Evolutionary conservation across 2,797 vertebrate genomes (phyloP), one percentile per base, ranked within the genome.

Genomic region (Myotis planiceps): DNA sequence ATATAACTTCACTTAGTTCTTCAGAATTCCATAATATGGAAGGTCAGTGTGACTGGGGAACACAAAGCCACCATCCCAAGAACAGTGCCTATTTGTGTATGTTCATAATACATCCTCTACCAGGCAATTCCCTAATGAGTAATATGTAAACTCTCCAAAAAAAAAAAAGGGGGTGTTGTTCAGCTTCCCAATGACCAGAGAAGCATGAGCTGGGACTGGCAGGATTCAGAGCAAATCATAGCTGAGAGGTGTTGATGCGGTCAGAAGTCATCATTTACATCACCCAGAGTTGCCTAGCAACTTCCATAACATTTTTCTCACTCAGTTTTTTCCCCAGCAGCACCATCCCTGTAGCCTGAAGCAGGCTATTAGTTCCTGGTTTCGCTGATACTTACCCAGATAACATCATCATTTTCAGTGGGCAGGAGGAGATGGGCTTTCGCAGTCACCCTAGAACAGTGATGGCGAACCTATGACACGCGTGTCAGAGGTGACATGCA

Each of bases 101-200:
- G 19, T 29, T 63, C 25, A 9, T 42, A n/a, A 34, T 1, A 0
- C 25, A 18, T 2, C 3, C 4, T 1, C 3, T 9, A 45, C 32
- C 19, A 14, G 51, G 16, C 29, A 37, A 55, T 37, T 66, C 29
- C 32, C 9, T 27, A 1, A 3, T 2, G 8, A 2, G 15, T 27
- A 6, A 3, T 32, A 9, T 18, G n/a, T 18, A 3, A 27, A 5
- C 2, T 2, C 45, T 34, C 37, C 37, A 13, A 19, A 12, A 19
- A 12, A 55, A 79, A 18, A 9, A 55, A 79, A 18, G 9, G 34
- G 5, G 2, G 7, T 37, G 55, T 60, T 63, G 29, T 60, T 88
- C 42, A 16, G 4, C 3, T 89, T 87, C 55, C 29, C 29, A 45
- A 69, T 4, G 69, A 2, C 29, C 42, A 66, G 60, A 47, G 5